Conservation (phyloP, 1,140 invertebrate species). For the Bombus waltoni region DNA sequence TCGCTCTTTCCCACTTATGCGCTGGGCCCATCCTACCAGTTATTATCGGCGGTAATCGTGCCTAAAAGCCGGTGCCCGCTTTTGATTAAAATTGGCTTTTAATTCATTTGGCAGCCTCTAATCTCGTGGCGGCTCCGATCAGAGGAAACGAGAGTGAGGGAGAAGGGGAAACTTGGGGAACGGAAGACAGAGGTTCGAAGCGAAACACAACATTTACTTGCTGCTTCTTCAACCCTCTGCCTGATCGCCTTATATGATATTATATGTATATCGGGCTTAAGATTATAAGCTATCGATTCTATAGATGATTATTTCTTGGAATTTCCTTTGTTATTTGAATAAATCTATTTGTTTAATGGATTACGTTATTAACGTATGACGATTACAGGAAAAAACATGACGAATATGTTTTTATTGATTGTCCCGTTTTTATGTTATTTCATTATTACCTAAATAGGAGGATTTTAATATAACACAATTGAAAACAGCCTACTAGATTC, state of each 20-base stretch:
- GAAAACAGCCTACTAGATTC: too few relatives aligned
- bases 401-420: too few relatives aligned
- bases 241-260: conserved; percentile 15
- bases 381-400: too few relatives aligned
- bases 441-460: too few relatives aligned
- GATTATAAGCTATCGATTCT: not conserved
- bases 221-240: conserved; percentile 47
- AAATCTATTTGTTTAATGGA: too few relatives aligned
- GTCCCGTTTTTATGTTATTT: too few relatives aligned
- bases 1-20: conserved; percentile 59
- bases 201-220: conserved; percentile 62
- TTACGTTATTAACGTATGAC: too few relatives aligned
- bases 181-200: conserved; percentile 59
- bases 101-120: conserved; percentile 82
- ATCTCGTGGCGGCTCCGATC: conserved; percentile 75
- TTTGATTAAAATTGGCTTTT: conserved; percentile 82
- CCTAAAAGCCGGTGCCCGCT: conserved; percentile 80
- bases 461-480: too few relatives aligned
- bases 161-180: conserved; percentile 43
- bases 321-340: too few relatives aligned
- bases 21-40: conserved; percentile 73
- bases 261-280: not conserved
- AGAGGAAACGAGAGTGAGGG: conserved; percentile 55
- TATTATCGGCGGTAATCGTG: conserved; percentile 82
- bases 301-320: too few relatives aligned